Conservation (phyloP, 2,888 invertebrate genomes). For the Ophraella communa region DNA sequence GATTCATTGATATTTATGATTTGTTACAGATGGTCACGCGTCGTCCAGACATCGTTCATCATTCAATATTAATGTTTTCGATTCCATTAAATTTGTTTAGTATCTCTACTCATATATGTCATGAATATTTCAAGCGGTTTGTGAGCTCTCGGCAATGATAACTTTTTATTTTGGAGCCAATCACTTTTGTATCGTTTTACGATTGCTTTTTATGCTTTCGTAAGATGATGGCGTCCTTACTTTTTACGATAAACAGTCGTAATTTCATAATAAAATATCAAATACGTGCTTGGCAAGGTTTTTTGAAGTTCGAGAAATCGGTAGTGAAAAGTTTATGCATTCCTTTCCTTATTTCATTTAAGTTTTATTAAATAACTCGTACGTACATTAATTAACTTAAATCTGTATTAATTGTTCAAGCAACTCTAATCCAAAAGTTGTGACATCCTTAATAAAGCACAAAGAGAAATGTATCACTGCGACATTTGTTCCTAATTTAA, state of each 20-base stretch:
- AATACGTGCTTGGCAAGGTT: too few species aligned
- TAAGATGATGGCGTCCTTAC: background rate
- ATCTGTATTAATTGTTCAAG: background rate
- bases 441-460: background rate
- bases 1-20: conserved; percentile 16
- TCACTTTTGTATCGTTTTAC: background rate
- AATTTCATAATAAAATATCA: background rate
- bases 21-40: conserved; percentile 11
- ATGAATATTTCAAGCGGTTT: conserved; percentile 1
- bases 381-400: background rate
- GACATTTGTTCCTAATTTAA: background rate
- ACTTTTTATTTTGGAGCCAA: background rate
- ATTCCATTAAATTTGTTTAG: conserved; percentile 2
- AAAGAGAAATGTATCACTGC: background rate
- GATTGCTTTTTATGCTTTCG: background rate
- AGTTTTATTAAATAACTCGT: background rate
- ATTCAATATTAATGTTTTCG: conserved; percentile 11
- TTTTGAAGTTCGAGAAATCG: too few species aligned
- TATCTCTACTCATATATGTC: background rate
- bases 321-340: too few species aligned
- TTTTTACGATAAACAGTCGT: background rate
- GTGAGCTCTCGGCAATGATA: background rate
- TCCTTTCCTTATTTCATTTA: background rate
- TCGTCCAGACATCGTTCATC: conserved; percentile 8
- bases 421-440: background rate